Evolutionary conservation across 2,888 invertebrate species (phyloP), one percentile per base, ranked within the genome.

Genomic region (Lasioglossum oenotherae): DNA sequence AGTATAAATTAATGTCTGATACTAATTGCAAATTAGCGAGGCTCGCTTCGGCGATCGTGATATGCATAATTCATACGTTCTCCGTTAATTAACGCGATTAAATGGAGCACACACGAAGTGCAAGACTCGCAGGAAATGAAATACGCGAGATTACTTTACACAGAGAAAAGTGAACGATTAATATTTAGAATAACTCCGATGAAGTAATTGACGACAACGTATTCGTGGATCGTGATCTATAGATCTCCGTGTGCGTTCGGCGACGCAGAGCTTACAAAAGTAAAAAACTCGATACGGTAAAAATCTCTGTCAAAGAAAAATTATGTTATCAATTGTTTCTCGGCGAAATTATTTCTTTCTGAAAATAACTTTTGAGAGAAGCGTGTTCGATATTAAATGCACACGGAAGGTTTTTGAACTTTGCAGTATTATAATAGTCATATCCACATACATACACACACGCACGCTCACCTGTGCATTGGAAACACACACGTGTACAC

Each of bases 141-240:
- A 64, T 16, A 16, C 14, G 4, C 16, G 16, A 64, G 27, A 64
- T 69, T 49, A 67, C 23, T 1, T 38, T 38, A 35, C 12, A 38
- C 27, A 53, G 64, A 53, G 31, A 31, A 41, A 31, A 31, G 23
- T 38, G 23, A 12, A 41, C n/a, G 38, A 41, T 69, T 23, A 12
- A 38, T 38, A 69, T 69, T 38, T 69, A 35, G 23, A 38, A 38
- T 69, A 14, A 27, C 38, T 23, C 23, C 49, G 19, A 41, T n/a
- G 38, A 78, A 74, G 38, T 81, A 77, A 84, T 77, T 81, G 77
- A 83, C 76, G 41, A 77, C 16, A n/a, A 77, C 77, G 73, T 77
- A 49, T 31, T 69, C 67, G 16, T 69, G 38, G 71, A 31, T 38
- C 16, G 8, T 6, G 74, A 46, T n/a, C 46, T 19, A 53, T 31